Conservation (phyloP, 2,113 vertebrate genomes). For the Gopherus flavomarginatus region DNA sequence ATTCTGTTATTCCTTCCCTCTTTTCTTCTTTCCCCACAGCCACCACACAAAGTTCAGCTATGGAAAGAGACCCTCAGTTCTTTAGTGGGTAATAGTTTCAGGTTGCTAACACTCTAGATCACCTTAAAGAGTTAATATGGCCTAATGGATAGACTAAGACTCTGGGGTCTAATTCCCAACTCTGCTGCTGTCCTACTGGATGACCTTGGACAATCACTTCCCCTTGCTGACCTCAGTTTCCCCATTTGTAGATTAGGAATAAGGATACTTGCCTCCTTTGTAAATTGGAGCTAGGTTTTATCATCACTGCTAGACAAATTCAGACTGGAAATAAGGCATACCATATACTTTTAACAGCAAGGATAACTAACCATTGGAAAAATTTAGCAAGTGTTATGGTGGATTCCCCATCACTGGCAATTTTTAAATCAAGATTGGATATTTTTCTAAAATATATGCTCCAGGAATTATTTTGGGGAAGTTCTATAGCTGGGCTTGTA, state of each 20-base stretch:
- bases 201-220: background rate
- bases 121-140: background rate
- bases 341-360: too few species aligned
- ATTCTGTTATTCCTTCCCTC: background rate
- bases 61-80: background rate
- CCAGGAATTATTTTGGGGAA: background rate
- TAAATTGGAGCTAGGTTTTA: background rate
- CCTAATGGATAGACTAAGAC: background rate
- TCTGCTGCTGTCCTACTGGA: background rate
- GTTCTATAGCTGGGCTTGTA: background rate
- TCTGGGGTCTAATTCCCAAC: background rate
- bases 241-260: background rate
- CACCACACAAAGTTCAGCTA: background rate
- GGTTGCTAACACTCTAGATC: background rate
- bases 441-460: background rate
- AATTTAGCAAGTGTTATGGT: too few species aligned
- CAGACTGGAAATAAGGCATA: too few species aligned
- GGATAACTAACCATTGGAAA: too few species aligned
- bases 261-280: too few species aligned
- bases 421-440: background rate
- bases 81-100: background rate
- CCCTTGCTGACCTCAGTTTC: constrained; percentile 28
- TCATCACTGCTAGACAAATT: background rate
- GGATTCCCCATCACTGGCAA: background rate
- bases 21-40: background rate